Evolutionary conservation across 2,797 vertebrate genomes (phyloP), one percentile per base, ranked within the genome.

Genomic region (Xerus rutilus): DNA sequence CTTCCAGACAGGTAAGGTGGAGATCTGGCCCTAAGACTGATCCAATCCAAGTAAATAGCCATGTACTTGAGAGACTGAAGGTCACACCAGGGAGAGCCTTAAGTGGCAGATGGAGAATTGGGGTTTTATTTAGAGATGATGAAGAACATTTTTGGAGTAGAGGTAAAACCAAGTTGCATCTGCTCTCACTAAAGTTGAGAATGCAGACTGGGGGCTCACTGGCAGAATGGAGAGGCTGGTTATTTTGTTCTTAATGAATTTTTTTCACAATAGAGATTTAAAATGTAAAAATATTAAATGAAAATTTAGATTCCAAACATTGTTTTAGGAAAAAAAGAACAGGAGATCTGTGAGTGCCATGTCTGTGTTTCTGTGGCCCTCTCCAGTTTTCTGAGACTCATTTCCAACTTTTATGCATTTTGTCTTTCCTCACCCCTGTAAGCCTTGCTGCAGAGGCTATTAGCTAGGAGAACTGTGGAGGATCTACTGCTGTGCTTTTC

Each of bases 231-330:
- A 88, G 13, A 3, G 2, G 28, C 32, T 84, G 62, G 43, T 45
- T 39, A 39, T 86, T 78, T 86, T 65, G 59, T 45, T 89, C 64
- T 82, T 67, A 83, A 86, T 92, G n/a, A 35, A 13, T 25, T 54
- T 62, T 73, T 82, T 73, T 91, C 18, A 94, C 45, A 43, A 35
- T 39, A 72, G 70, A 84, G 11, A 43, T 57, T 94, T 72, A 65
- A 74, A 7, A 43, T n/a, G 70, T 88, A 83, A 57, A 49, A 59
- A 59, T 59, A 84, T 13, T 54, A 54, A 57, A 57, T 21, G 47
- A 67, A 57, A 74, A 65, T 30, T 82, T 35, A 77, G 14, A 52
- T 89, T 94, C 93, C 57, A 95, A 91, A 87, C 1, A 11, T 57
- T 76, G 15, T 35, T 85, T 96, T 39, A 67, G 62, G 28, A 45